A percentile compares a stretch with the other conserved stretches of the same genome.
phyloP scores from a whole-genome alignment of 2,888 invertebrate species.

The Stenoptilia bipunctidactyla region DNA sequence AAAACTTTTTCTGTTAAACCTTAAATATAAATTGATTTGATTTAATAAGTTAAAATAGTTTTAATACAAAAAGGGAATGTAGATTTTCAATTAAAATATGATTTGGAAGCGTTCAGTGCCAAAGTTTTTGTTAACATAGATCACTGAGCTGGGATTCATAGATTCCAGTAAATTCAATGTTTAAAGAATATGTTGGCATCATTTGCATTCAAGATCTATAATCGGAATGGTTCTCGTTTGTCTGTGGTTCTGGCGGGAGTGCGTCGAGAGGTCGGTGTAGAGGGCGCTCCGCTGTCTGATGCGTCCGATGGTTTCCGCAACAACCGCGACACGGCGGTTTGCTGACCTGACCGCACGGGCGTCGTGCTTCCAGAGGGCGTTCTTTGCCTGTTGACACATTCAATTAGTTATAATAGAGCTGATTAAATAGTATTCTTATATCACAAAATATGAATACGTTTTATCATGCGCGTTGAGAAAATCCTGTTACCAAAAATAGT shows the following conservation, averaged over 20 bases:
- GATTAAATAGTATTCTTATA: no score
- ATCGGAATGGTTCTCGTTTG: conserved; percentile 80
- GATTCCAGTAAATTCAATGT: no score
- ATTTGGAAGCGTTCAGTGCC: not conserved
- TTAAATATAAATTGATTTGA: conserved; percentile 22
- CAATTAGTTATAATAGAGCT: no score
- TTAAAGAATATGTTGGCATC: conserved; percentile 11
- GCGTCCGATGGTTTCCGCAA: conserved; percentile 78
- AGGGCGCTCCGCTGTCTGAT: conserved; percentile 73
- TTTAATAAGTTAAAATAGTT: conserved; percentile 1
- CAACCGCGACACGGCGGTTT: conserved; percentile 74
- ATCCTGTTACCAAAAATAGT: no score
- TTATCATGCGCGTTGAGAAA: no score
- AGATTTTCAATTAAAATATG: not conserved
- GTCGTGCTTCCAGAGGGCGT: conserved; percentile 84
- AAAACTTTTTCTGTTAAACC: conserved; percentile 8
- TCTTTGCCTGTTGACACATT: conserved; percentile 71
- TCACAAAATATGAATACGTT: no score
- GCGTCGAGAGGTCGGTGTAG: conserved; percentile 48
- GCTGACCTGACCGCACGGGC: conserved; percentile 75
- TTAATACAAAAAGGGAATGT: conserved; percentile 14
- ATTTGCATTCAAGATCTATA: conserved; percentile 70
- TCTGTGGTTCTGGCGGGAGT: conserved; percentile 57
- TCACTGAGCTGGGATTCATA: no score
- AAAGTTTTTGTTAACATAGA: not conserved